Evolutionary conservation across 2,113 vertebrate species (phyloP), one percentile per base, ranked within the genome.

Genomic region (human): DNA sequence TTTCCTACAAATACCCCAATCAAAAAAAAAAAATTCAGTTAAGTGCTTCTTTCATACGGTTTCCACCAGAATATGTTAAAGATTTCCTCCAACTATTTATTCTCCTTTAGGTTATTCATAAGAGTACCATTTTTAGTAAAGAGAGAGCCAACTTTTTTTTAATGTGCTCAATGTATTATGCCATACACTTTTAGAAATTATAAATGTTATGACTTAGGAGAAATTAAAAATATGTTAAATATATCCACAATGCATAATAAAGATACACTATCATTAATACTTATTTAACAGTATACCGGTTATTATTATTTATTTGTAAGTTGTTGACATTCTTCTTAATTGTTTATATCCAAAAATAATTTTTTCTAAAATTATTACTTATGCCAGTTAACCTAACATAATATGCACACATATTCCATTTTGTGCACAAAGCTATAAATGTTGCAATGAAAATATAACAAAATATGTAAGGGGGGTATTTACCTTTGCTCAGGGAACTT

Each of bases 1-100:
- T 98, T 97, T 98, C 68, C 55, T 96, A 79, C 55, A 97, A 97
- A 97, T 61, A 50, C 32, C 96, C 79, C 97, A 61, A 94, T 52
- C 70, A 89, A 82, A 20, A 52, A 61, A 52, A 61, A 68, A 50
- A 45, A 89, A 87, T 52, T 95, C 93, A 94, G 2, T 30, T 88
- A 95, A 96, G 68, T 66, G 35, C n/a, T 82, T 92, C 76, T 95
- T 95, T 75, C 25, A 94, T 83, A 16, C 23, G 75, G 3, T 84
- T 90, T 70, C 20, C 32, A 20, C 72, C 40, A 89, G 66, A 94
- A 52, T 94, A 91, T 55, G 97, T 96, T 93, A 83, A 89, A 82
- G 95, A 82, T 78, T 30, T 86, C 25, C 84, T 92, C 76, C 68
- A 97, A 86, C 66, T 22, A 70, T 78, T 73, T 64, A 14, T 96